phyloP scores from a whole-genome alignment of 2,797 vertebrate species.

The Sebastolobus altivelis region DNA sequence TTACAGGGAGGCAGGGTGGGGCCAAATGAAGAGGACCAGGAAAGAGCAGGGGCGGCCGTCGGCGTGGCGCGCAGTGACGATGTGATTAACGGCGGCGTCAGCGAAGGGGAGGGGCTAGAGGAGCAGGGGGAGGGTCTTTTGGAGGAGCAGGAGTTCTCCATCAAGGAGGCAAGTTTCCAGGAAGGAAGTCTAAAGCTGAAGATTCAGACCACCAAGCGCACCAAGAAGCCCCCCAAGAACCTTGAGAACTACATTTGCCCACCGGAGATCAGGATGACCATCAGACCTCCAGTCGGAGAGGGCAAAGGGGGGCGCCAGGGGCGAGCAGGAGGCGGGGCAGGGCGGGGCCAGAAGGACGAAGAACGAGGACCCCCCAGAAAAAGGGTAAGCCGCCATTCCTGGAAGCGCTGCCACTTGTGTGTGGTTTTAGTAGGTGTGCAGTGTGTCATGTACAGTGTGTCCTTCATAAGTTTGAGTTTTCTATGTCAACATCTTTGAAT shows the following conservation, averaged over 20 bases:
- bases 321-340: conserved; percentile 72
- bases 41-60: conserved; percentile 59
- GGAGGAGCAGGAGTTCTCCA: conserved; percentile 97
- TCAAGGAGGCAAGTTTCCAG: conserved; percentile 98
- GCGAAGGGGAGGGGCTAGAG: conserved; percentile 89
- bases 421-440: background rate
- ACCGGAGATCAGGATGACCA: conserved; percentile 98
- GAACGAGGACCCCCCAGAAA: conserved; percentile 93
- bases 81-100: conserved; percentile 74
- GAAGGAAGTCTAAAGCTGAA: conserved; percentile 98
- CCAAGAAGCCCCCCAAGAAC: conserved; percentile 98
- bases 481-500: conserved; percentile 28
- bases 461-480: conserved; percentile 8
- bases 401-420: background rate
- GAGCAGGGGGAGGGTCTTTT: conserved; percentile 90
- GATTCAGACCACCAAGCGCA: conserved; percentile 98
- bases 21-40: conserved; percentile 83
- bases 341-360: conserved; percentile 88
- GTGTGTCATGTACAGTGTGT: background rate
- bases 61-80: conserved; percentile 68
- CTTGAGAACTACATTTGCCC: conserved; percentile 99
- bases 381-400: conserved; percentile 87
- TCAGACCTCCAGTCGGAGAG: conserved; percentile 93
- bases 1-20: conserved; percentile 88
- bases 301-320: conserved; percentile 89